Percentiles rank a stretch among this genome's conserved stretches.
Conservation (phyloP, 2,888 invertebrate species). For the Machimus rusticus region DNA sequence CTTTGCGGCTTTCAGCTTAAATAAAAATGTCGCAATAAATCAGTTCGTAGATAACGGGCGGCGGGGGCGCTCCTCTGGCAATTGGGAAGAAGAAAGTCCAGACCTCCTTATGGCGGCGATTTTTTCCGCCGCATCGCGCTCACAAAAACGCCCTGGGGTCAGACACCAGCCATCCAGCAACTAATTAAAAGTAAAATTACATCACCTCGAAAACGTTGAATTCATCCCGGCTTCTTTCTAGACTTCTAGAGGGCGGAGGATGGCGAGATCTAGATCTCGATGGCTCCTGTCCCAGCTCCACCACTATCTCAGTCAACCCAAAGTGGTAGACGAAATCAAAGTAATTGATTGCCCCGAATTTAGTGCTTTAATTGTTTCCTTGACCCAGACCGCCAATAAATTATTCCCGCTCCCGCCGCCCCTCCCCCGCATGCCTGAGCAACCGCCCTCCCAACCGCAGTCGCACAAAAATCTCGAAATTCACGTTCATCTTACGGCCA, state of each 20-base stretch:
- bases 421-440: background rate
- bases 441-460: background rate
- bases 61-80: background rate
- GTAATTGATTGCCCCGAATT: conserved; percentile 31
- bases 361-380: conserved; percentile 34
- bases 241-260: background rate
- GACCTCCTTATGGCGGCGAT: background rate
- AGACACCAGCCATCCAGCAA: background rate
- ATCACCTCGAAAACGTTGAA: conserved; percentile 40
- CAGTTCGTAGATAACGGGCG: conserved; percentile 37
- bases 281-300: background rate
- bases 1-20: conserved; percentile 44
- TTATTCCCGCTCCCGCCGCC: background rate
- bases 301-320: background rate
- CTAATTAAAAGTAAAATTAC: conserved; percentile 48
- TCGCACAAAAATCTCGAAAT: conserved; percentile 4
- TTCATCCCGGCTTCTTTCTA: background rate
- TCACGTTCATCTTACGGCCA: conserved; percentile 17
- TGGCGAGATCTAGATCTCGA: background rate
- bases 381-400: conserved; percentile 31
- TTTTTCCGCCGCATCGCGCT: background rate
- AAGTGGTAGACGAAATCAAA: background rate
- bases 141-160: background rate
- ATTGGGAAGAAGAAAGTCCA: background rate
- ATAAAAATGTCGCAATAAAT: conserved; percentile 46